Evolutionary conservation across 2,113 vertebrate genomes (phyloP), one percentile per base, ranked within the genome.

Genomic region (Pangasianodon gigas): DNA sequence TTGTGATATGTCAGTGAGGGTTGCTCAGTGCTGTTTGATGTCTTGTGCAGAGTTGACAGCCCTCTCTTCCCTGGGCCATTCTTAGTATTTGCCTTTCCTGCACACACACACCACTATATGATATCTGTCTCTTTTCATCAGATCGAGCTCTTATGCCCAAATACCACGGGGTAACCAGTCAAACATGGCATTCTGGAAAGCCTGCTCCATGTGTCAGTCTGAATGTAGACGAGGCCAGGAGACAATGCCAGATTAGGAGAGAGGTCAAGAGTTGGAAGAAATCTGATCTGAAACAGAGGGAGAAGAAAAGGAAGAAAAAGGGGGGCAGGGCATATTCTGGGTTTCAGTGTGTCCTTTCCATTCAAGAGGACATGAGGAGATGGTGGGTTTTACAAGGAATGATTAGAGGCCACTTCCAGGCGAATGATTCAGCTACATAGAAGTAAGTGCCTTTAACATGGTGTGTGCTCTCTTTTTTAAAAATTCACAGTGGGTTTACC

Each of bases 71-170:
- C 71, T 91, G 48, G 93, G 95, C 94, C 88, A 92, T 92, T 93
- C 92, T 94, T 94, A 94, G 92, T 94, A 94, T 96, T 94, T 95
- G 94, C 92, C 91, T 95, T 93, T 93, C 90, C 92, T 91, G 71
- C 89, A 41, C 84, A 80, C 77, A 80, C 77, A 81, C 26, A 52
- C 80, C 88, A 90, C 94, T 94, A 90, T 95, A 94, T 95, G 95
- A 95, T 95, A 94, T 93, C 93, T 94, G 94, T 96, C 95, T 90
- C 82, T 95, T 89, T 92, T 91, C 87, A 96, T 96, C 94, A 88
- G 92, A 91, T 94, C 94, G 92, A 74, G 91, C 54, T n/a, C 85
- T 52, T 62, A 37, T 84, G 86, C 75, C 26, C 89, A 95, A 96
- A 96, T 96, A 95, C 93, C 94, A 95, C 46, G 11, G 91, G 90